Base-by-base conservation (phyloP, 2,797 vertebrate genomes). In the Chloroceryle amazona region DNA sequence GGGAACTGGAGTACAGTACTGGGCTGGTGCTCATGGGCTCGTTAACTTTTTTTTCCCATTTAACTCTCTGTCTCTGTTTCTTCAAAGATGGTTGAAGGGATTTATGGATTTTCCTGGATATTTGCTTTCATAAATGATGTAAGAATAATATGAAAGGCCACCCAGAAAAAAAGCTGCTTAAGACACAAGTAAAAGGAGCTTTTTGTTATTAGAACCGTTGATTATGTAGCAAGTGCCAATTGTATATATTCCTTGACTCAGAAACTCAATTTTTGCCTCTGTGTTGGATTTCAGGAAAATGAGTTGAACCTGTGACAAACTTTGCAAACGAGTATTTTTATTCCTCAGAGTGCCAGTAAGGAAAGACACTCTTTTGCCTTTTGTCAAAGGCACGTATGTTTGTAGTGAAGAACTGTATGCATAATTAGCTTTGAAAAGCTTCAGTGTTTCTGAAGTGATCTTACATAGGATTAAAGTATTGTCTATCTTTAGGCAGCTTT, bases 71-170 rank as follows among this genome's bases (percentile, higher is more conserved):
- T 58, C 35, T 96, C 57, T 92, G 23, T 91, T 95, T 91, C 79
- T 95, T 91, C 74, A 80, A 86, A 93, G 72, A 54, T 76, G 35
- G 11, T 42, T 92, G 80, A 95, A 93, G 35, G 57, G 58, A 84
- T 95, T 97, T 89, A 54, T 58, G 81, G 44, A 35, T 86, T 96
- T 93, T 81, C 70, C 89, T 91, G 74, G 11, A 89, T 82, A 42
- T 95, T 97, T 95, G 91, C 93, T 93, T 96, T 83, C 26, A 83
- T 93, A 79, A 96, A 92, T 78, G 76, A 23, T 71, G 31, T 84
- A 78, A 93, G 81, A 93, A 66, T 85, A 94, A 67, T 68, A 54
- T 16, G 65, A 74, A 92, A 92, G 88, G 76, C 93, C 89, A 95
- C 90, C 65, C 51, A 46, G 75, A 81, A 76, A 86, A 86, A 86